These are phyloP conservation scores for Semnornis frantzii DNA, from an alignment of 2,113 vertebrate species.

Conservation along the genomic window DNA sequence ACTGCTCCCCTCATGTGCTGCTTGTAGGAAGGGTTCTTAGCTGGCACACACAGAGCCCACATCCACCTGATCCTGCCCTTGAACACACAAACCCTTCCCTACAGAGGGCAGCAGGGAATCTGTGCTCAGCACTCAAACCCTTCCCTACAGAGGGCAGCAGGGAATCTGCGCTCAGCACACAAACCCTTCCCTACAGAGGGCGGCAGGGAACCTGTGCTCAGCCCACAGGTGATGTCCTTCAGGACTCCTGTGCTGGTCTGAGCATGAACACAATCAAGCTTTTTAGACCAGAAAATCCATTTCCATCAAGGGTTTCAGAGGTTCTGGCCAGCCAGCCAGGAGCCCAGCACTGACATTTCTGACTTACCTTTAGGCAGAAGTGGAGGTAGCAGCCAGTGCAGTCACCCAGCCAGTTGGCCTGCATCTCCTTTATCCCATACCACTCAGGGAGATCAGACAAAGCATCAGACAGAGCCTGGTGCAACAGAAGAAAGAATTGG, in stretches of 20 bases:
- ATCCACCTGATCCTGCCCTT: neutral
- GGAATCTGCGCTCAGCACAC: too few relatives aligned
- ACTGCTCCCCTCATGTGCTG: neutral
- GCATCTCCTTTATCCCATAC: conserved; percentile 97
- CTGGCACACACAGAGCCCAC: neutral
- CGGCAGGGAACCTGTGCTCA: neutral
- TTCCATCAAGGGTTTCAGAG: neutral
- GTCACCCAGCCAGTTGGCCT: conserved; percentile 97
- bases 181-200: neutral
- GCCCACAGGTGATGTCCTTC: neutral
- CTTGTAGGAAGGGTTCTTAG: neutral
- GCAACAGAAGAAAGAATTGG: neutral
- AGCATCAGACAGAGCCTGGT: conserved; percentile 88
- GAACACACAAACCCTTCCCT: neutral
- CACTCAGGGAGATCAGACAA: conserved; percentile 91
- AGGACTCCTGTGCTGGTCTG: neutral
- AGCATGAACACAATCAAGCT: neutral
- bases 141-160: neutral
- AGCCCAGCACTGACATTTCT: neutral
- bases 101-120: neutral
- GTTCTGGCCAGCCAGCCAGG: neutral
- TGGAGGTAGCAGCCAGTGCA: conserved; percentile 91
- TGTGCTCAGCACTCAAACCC: neutral
- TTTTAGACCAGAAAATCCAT: neutral
- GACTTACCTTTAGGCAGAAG: conserved; percentile 89